Evolutionary conservation across 2,797 vertebrate species (phyloP).

Genomic region (Argentina silus): DNA sequence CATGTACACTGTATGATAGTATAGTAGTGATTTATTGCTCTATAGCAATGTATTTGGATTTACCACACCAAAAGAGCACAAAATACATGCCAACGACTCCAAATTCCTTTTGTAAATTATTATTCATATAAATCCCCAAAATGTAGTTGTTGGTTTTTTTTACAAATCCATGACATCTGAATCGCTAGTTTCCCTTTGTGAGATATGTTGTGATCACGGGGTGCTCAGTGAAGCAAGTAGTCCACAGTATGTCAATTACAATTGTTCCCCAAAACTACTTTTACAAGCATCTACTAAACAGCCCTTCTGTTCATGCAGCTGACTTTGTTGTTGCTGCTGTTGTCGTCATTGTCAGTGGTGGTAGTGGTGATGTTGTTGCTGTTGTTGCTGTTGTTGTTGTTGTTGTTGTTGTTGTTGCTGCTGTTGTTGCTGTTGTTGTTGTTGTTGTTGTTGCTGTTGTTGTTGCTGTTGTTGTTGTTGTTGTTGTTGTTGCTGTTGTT

Average conservation of each 20-base stretch:
- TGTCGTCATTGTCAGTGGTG: no score
- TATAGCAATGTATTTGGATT: conserved; percentile 52
- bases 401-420: no score
- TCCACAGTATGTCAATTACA: conserved; percentile 49
- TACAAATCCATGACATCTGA: conserved; percentile 21
- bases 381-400: no score
- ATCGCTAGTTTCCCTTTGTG: conserved; percentile 31
- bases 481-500: no score
- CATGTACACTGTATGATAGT: conserved; percentile 31
- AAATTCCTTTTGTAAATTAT: conserved; percentile 17
- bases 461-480: no score
- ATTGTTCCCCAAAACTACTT: conserved; percentile 36
- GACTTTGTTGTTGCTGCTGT: conserved; percentile 22
- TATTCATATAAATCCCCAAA: not conserved
- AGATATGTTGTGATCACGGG: conserved; percentile 50
- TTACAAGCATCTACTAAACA: conserved; percentile 63
- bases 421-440: no score
- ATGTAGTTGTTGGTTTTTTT: conserved; percentile 18
- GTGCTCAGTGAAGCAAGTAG: conserved; percentile 43
- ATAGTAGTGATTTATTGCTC: conserved; percentile 68
- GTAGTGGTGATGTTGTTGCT: no score
- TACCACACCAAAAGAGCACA: conserved; percentile 17
- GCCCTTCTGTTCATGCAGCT: conserved; percentile 76
- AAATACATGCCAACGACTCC: conserved; percentile 44
- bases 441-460: no score